Evolutionary conservation across 2,113 vertebrate genomes (phyloP).

Genomic region (Charadrius vociferus): DNA sequence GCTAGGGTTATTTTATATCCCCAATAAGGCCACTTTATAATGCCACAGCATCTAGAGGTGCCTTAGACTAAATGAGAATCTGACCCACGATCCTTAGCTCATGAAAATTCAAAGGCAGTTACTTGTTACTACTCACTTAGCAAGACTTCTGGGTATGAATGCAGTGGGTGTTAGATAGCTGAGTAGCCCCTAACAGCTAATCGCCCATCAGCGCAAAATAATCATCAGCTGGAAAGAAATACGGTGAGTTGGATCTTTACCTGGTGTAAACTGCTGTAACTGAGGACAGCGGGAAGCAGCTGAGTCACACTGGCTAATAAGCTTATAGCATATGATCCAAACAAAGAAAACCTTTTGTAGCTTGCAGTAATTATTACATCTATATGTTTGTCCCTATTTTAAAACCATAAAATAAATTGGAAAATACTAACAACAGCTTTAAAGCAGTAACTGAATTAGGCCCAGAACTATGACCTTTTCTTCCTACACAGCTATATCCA

Average conservation of each 20-base stretch:
- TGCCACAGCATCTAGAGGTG: background rate
- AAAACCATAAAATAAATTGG: conserved; percentile 22
- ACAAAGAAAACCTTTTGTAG: background rate
- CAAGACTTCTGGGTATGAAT: background rate
- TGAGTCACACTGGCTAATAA: background rate
- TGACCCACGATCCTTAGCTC: background rate
- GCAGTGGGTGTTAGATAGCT: background rate
- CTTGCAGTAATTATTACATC: conserved; percentile 1
- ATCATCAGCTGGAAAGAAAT: background rate
- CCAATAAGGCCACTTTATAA: background rate
- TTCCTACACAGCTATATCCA: conserved; percentile 21
- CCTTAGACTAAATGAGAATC: background rate
- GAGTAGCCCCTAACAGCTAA: background rate
- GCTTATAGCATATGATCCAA: background rate
- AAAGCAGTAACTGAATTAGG: conserved; percentile 35
- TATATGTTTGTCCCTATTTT: background rate
- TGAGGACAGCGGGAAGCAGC: background rate
- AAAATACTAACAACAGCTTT: conserved; percentile 25
- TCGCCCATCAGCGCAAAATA: background rate
- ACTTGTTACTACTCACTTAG: background rate
- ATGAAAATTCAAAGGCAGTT: background rate
- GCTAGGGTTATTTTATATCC: background rate
- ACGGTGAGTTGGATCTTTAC: background rate
- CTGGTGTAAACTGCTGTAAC: background rate
- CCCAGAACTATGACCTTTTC: conserved; percentile 3